A percentile compares a stretch with the other conserved stretches of the same genome.
These are phyloP conservation scores for Caenorhabditis briggsae DNA, from an alignment of 1,140 invertebrate genomes.

Conservation along the genomic window DNA sequence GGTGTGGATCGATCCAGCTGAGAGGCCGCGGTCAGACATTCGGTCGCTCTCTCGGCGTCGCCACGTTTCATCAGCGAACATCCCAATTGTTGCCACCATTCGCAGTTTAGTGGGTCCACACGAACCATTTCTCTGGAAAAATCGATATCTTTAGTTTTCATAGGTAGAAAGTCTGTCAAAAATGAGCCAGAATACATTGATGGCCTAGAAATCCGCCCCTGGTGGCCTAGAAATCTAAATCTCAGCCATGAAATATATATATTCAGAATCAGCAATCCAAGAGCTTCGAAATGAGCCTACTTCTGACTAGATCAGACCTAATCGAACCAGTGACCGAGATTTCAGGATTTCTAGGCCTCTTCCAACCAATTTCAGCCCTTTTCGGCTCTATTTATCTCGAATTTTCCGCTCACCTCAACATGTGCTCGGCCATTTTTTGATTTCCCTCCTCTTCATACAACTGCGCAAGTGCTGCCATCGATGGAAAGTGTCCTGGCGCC, in stretches of 20 bases:
- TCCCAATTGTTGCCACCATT: conserved; percentile 73
- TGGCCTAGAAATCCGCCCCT: too few species aligned
- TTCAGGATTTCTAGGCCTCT: too few species aligned
- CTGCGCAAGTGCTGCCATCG: conserved; percentile 67
- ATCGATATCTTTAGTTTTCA: neutral
- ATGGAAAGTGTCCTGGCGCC: conserved; percentile 70
- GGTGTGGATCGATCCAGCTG: conserved; percentile 71
- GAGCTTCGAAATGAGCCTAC: too few species aligned
- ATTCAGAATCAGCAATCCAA: too few species aligned
- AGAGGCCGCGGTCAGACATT: conserved; percentile 73
- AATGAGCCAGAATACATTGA: too few species aligned
- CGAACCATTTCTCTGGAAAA: conserved; percentile 72
- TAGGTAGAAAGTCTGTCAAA: too few species aligned
- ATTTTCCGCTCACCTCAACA: conserved; percentile 68
- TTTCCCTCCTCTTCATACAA: conserved; percentile 72
- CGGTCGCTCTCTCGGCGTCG: conserved; percentile 67
- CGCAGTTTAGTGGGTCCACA: conserved; percentile 70
- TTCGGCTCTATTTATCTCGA: neutral
- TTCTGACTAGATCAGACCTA: too few species aligned
- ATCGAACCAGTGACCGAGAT: too few species aligned
- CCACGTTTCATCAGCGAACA: conserved; percentile 67
- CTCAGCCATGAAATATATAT: too few species aligned
- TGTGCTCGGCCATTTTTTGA: conserved; percentile 75
- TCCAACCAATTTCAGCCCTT: too few species aligned
- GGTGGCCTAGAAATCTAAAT: too few species aligned